Percentiles rank a stretch among this genome's conserved stretches.
phyloP scores from a whole-genome alignment of 64 coral and sea anemone genomes.

The Actinia equina region DNA sequence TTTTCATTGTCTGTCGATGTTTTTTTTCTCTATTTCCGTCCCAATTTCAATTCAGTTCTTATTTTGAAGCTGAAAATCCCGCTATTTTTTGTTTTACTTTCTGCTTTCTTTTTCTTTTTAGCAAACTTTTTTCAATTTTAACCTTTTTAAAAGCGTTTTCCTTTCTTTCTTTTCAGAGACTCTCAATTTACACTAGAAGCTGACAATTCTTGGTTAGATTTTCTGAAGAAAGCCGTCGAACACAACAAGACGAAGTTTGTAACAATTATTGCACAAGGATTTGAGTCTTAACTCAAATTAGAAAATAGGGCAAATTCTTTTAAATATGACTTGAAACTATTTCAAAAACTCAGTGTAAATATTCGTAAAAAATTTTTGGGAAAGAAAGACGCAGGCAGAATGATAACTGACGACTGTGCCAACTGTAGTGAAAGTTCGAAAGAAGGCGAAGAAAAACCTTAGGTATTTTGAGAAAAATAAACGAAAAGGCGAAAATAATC shows the following conservation, averaged over 20 bases:
- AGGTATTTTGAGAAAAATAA: too few relatives aligned
- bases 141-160: not conserved
- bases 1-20: not conserved
- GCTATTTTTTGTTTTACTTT: not conserved
- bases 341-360: not conserved
- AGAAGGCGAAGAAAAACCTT: too few relatives aligned
- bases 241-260: slow-evolving; percentile 41
- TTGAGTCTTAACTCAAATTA: not conserved
- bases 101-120: not conserved
- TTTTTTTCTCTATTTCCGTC: not conserved
- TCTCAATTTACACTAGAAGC: slow-evolving; percentile 46
- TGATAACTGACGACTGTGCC: too few relatives aligned
- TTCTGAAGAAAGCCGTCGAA: slow-evolving; percentile 42
- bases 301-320: not conserved
- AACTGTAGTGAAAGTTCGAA: too few relatives aligned
- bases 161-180: slow-evolving; percentile 2
- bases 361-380: not conserved
- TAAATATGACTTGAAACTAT: not conserved
- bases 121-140: not conserved
- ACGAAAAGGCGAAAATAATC: too few relatives aligned
- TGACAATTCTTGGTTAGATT: slow-evolving; percentile 48
- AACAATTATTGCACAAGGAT: not conserved
- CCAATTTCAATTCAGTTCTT: too few relatives aligned
- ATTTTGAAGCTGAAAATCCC: too few relatives aligned
- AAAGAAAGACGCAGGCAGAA: too few relatives aligned